These are phyloP conservation scores for Acipenser transmontanus DNA, from an alignment of 2,797 vertebrate genomes.

Conservation along the genomic window DNA sequence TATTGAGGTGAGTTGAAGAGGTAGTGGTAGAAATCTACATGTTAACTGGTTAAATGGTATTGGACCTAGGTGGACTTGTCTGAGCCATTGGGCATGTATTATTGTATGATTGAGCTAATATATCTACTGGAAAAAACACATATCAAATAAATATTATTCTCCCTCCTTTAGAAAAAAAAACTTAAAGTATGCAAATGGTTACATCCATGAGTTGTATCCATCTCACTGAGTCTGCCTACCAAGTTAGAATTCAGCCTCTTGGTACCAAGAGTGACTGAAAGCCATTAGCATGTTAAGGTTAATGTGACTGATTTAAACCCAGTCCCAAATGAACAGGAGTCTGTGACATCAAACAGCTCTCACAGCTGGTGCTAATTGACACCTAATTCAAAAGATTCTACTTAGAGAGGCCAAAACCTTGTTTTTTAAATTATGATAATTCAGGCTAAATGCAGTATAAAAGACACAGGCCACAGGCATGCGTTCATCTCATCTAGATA, in stretches of 20 bases:
- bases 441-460: neutral
- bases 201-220: too few relatives aligned
- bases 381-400: neutral
- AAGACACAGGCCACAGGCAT: neutral
- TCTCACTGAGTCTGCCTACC: neutral
- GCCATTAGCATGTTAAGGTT: neutral
- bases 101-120: too few relatives aligned
- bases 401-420: neutral
- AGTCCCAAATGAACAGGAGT: neutral
- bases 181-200: too few relatives aligned
- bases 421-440: conserved; percentile 1
- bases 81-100: too few relatives aligned
- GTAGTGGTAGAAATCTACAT: too few relatives aligned
- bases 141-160: too few relatives aligned
- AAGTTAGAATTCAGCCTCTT: neutral
- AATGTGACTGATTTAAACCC: neutral
- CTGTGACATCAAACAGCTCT: neutral
- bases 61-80: too few relatives aligned
- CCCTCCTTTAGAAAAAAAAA: too few relatives aligned
- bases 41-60: too few relatives aligned
- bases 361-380: conserved; percentile 1
- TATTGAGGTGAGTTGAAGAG: too few relatives aligned
- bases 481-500: neutral
- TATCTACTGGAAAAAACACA: too few relatives aligned
- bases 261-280: neutral